Evolutionary conservation across 2,888 invertebrate species (phyloP).

Genomic region (Leptopilina syphax): DNA sequence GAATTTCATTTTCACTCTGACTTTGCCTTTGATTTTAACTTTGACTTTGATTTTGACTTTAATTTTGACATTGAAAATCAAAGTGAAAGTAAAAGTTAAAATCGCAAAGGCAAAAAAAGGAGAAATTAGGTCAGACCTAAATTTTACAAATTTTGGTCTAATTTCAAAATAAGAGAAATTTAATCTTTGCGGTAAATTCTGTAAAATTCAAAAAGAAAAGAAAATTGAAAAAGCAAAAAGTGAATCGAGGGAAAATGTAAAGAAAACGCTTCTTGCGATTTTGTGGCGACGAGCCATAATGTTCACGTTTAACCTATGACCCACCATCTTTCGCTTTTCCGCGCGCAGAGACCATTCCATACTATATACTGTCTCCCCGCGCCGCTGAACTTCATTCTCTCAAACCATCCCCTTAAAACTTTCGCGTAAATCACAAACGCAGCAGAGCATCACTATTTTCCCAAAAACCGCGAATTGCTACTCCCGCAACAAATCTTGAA

Average conservation of each 20-base stretch:
- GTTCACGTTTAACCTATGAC: conserved; percentile 27
- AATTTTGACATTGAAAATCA: too few species aligned
- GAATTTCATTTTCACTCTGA: too few species aligned
- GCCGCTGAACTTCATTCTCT: conserved; percentile 46
- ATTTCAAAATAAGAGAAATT: too few species aligned
- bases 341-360: not conserved
- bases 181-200: too few species aligned
- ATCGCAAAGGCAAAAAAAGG: too few species aligned
- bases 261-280: conserved; percentile 1
- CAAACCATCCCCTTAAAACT: conserved; percentile 54
- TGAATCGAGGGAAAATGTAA: not conserved
- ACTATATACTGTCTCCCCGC: conserved; percentile 13
- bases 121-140: too few species aligned
- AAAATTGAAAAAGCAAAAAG: not conserved
- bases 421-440: conserved; percentile 70
- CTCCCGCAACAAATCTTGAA: conserved; percentile 26
- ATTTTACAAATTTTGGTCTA: too few species aligned
- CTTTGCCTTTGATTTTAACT: too few species aligned
- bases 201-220: too few species aligned
- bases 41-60: too few species aligned
- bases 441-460: conserved; percentile 66
- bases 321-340: conserved; percentile 25
- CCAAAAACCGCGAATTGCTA: conserved; percentile 57
- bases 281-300: conserved; percentile 13
- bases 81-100: too few species aligned